Conservation (phyloP, 2,113 vertebrate species). For the Pavo muticus region DNA sequence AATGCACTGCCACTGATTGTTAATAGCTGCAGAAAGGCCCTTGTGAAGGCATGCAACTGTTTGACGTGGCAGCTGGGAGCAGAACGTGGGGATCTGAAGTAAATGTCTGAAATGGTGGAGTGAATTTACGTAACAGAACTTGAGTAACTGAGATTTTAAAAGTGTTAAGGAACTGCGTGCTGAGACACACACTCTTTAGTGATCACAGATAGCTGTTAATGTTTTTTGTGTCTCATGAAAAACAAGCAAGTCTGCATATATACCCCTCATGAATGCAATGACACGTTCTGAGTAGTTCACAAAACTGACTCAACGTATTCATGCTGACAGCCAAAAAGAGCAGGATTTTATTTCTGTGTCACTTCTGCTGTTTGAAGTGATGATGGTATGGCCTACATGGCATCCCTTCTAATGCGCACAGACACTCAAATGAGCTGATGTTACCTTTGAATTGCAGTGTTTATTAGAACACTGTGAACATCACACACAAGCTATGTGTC, state of each 20-base stretch:
- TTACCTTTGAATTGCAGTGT: not conserved
- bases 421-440: not conserved
- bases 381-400: not conserved
- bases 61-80: not conserved
- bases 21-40: conserved; percentile 34
- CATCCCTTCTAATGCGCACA: not conserved
- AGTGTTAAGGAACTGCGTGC: conserved; percentile 1
- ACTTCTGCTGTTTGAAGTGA: not conserved
- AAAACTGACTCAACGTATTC: not conserved
- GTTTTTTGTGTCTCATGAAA: not conserved
- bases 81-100: not conserved
- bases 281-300: not conserved
- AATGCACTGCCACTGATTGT: conserved; percentile 16
- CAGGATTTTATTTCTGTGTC: not conserved
- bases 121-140: conserved; percentile 20
- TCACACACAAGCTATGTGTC: not conserved
- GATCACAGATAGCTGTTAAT: not conserved
- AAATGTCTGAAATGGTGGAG: not conserved
- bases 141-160: conserved; percentile 30
- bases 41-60: not conserved
- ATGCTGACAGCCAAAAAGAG: not conserved
- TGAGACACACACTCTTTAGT: not conserved
- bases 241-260: not conserved
- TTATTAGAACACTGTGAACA: not conserved
- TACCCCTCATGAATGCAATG: not conserved